Percentiles rank a stretch among this genome's conserved stretches.
These are phyloP conservation scores for Candidula unifasciata DNA, from an alignment of 2,888 invertebrate species.

Conservation along the genomic window DNA sequence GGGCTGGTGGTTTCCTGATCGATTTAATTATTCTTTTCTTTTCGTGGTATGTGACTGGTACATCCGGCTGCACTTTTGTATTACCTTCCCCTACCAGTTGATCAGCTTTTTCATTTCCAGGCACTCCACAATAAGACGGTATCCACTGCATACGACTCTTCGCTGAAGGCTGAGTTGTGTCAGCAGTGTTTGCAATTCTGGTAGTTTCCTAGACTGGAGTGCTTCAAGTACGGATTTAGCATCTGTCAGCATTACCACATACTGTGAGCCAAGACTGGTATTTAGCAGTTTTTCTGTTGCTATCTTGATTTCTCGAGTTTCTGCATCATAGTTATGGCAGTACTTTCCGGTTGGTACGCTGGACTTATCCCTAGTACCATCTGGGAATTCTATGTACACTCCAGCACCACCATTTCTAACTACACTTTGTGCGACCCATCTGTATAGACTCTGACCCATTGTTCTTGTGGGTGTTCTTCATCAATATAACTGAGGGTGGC, in stretches of 20 bases:
- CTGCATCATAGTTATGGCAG: constrained; percentile 1
- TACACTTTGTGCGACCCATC: constrained; percentile 11
- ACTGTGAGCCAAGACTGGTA: not conserved
- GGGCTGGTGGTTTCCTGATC: too few species aligned
- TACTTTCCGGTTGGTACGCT: not conserved
- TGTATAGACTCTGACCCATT: not conserved
- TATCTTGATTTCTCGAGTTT: not conserved
- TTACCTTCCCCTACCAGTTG: too few species aligned
- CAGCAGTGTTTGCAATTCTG: not conserved
- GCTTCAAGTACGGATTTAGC: not conserved
- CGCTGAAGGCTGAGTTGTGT: not conserved
- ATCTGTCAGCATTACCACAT: not conserved
- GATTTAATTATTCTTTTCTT: too few species aligned
- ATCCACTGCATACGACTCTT: not conserved
- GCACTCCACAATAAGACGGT: not conserved
- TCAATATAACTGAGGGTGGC: too few species aligned
- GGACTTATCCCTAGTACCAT: not conserved
- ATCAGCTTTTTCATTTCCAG: too few species aligned
- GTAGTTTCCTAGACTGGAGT: not conserved
- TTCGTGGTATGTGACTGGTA: too few species aligned
- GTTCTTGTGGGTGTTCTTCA: constrained; percentile 18
- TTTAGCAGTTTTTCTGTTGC: constrained; percentile 3
- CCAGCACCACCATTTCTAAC: not conserved
- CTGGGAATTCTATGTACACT: constrained; percentile 1
- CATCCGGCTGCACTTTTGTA: too few species aligned